Evolutionary conservation across 2,888 invertebrate genomes (phyloP).

Genomic region (Drosophila algonquin): DNA sequence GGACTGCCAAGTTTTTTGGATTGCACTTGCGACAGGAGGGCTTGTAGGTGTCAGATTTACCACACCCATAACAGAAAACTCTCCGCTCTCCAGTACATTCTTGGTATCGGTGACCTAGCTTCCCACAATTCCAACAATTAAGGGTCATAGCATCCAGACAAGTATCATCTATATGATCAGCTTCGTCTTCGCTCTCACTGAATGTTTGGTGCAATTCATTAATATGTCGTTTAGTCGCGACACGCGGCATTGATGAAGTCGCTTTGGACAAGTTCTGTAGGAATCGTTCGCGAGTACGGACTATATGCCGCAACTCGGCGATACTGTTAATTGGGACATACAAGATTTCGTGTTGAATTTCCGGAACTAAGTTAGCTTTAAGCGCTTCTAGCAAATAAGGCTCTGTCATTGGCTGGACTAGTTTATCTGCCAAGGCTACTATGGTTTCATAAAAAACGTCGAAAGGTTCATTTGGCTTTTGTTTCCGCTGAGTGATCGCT

Average conservation of each 20-base stretch:
- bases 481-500: too few species aligned
- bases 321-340: neutral
- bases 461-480: too few species aligned
- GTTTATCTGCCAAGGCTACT: too few species aligned
- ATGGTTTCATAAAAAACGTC: too few species aligned
- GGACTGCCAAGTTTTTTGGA: neutral
- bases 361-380: too few species aligned
- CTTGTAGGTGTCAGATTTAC: neutral
- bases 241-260: neutral
- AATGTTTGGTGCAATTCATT: neutral
- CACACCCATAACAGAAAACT: neutral
- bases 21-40: neutral
- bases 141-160: neutral
- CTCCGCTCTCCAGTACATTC: neutral
- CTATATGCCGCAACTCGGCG: neutral
- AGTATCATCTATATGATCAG: too few species aligned
- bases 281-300: neutral
- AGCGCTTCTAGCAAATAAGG: too few species aligned
- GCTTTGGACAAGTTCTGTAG: neutral
- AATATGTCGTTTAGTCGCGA: neutral
- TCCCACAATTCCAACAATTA: constrained; percentile 1
- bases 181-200: too few species aligned
- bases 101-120: neutral
- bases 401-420: too few species aligned
- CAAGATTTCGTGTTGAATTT: too few species aligned